Evolutionary conservation across 1,140 invertebrate species (phyloP).

Genomic region (Intoshia linei): DNA sequence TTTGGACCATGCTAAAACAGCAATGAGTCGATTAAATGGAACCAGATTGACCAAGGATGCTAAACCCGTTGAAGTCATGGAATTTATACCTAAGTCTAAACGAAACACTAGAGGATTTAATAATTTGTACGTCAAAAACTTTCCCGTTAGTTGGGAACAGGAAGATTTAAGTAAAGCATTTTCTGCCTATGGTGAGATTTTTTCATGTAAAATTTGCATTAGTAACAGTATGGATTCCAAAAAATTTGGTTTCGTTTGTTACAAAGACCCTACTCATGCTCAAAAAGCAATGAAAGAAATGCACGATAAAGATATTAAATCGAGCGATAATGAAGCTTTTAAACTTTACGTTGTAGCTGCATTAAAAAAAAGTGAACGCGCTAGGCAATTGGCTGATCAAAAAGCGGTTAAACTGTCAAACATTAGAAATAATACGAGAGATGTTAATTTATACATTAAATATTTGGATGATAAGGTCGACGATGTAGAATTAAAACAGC

Average conservation of each 20-base stretch:
- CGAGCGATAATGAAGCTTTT: too few relatives aligned
- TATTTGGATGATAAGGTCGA: conserved; percentile 87
- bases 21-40: conserved; percentile 72
- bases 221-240: conserved; percentile 32
- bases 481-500: conserved; percentile 62
- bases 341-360: conserved; percentile 87
- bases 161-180: too few relatives aligned
- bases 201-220: too few relatives aligned
- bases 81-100: too few relatives aligned
- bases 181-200: too few relatives aligned
- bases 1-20: conserved; percentile 81
- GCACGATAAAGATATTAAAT: conserved; percentile 77
- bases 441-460: conserved; percentile 90
- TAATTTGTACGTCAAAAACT: too few relatives aligned
- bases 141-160: too few relatives aligned
- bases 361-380: conserved; percentile 86
- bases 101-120: too few relatives aligned
- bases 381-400: conserved; percentile 69
- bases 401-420: too few relatives aligned
- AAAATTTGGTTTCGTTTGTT: conserved; percentile 97
- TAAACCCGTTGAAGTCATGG: too few relatives aligned
- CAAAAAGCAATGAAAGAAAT: conserved; percentile 89
- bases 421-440: too few relatives aligned
- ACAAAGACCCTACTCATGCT: conserved; percentile 83
- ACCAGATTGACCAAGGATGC: too few relatives aligned